A percentile compares a stretch with the other conserved stretches of the same genome.
phyloP scores from a whole-genome alignment of 2,113 vertebrate species.

The Rutilus rutilus region DNA sequence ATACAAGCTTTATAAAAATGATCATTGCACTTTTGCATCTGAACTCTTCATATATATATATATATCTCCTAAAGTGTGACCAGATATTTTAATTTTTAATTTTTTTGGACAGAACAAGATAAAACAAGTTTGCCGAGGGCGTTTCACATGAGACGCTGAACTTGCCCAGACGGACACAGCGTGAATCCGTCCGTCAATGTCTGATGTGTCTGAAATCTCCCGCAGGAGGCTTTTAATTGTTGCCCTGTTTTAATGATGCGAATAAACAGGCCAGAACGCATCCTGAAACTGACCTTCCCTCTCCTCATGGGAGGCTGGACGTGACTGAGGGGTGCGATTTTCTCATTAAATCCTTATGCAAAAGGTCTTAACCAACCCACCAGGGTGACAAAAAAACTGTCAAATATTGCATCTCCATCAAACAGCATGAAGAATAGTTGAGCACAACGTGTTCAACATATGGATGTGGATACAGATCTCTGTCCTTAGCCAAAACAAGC shows the following conservation, averaged over 20 bases:
- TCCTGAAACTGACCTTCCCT: constrained; percentile 31
- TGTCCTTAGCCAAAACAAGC: not conserved
- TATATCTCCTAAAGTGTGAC: not conserved
- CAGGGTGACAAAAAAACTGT: constrained; percentile 20
- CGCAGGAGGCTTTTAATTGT: constrained; percentile 48
- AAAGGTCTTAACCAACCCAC: constrained; percentile 26
- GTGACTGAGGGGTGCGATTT: constrained; percentile 38
- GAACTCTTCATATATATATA: not conserved
- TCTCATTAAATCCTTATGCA: constrained; percentile 43
- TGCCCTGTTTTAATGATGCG: constrained; percentile 19
- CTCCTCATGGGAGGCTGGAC: constrained; percentile 21
- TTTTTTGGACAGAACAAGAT: not conserved
- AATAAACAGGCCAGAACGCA: constrained; percentile 38
- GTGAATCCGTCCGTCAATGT: constrained; percentile 26
- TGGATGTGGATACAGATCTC: constrained; percentile 3
- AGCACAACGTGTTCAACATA: not conserved
- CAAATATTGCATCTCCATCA: constrained; percentile 30
- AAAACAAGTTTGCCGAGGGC: not conserved
- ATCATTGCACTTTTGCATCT: too few relatives aligned
- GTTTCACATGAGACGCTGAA: constrained; percentile 16
- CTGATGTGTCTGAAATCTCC: constrained; percentile 20
- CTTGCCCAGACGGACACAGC: constrained; percentile 39
- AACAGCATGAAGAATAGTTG: not conserved
- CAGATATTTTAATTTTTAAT: not conserved
- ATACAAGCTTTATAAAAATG: too few relatives aligned